Percentiles rank a stretch among this genome's conserved stretches.
These are phyloP conservation scores for Homalodisca vitripennis DNA, from an alignment of 1,140 invertebrate species.

Conservation along the genomic window DNA sequence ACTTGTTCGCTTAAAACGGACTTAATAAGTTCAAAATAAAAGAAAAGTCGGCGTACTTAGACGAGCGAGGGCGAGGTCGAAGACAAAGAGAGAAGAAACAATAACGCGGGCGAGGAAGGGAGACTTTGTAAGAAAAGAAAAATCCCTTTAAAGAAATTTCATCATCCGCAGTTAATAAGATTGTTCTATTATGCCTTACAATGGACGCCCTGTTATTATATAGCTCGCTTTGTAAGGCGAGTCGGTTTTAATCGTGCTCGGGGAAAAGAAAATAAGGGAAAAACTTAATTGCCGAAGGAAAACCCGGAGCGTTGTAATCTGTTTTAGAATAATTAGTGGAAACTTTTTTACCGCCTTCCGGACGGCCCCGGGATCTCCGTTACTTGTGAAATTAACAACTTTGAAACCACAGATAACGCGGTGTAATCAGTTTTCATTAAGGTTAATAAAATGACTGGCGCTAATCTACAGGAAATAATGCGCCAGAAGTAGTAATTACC, in stretches of 20 bases:
- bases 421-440: slow-evolving; percentile 8
- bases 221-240: not conserved
- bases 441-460: too few relatives aligned
- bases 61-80: not conserved
- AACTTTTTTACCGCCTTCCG: not conserved
- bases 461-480: too few relatives aligned
- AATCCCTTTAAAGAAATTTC: slow-evolving; percentile 22
- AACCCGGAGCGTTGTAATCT: slow-evolving; percentile 1
- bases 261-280: not conserved
- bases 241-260: not conserved
- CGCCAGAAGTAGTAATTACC: too few relatives aligned
- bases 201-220: slow-evolving; percentile 16
- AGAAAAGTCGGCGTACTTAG: not conserved
- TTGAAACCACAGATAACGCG: not conserved
- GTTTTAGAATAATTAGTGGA: slow-evolving; percentile 20
- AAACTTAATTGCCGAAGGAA: slow-evolving; percentile 17
- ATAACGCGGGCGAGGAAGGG: too few relatives aligned
- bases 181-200: slow-evolving; percentile 20
- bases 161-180: slow-evolving; percentile 22
- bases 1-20: too few relatives aligned
- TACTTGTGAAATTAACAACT: not conserved
- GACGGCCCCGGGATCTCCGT: not conserved
- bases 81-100: not conserved
- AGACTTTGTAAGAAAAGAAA: slow-evolving; percentile 13
- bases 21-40: not conserved